Evolutionary conservation across 2,888 invertebrate genomes (phyloP).

Genomic region (Drosophila infuscata): DNA sequence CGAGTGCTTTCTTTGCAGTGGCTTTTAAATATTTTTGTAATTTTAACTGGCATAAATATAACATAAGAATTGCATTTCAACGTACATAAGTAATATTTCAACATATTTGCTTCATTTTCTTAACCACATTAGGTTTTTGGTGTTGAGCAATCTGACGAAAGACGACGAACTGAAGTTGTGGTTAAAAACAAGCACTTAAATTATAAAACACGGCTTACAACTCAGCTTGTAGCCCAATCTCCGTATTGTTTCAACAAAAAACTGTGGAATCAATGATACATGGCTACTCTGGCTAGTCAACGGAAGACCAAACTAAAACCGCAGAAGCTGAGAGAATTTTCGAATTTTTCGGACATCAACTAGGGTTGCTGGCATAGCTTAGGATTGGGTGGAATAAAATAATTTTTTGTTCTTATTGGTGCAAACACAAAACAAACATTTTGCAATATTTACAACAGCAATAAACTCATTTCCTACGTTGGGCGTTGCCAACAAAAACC

Average conservation of each 20-base stretch:
- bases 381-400: slow-evolving; percentile 20
- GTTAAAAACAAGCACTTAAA: slow-evolving; percentile 46
- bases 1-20: not conserved
- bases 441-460: slow-evolving; percentile 68
- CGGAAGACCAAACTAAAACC: slow-evolving; percentile 43
- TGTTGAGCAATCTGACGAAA: slow-evolving; percentile 25
- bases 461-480: slow-evolving; percentile 65
- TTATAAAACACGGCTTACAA: slow-evolving; percentile 31
- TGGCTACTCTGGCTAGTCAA: slow-evolving; percentile 29
- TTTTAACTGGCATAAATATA: not conserved
- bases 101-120: slow-evolving; percentile 1
- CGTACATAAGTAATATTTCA: not conserved
- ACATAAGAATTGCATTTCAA: not conserved
- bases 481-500: slow-evolving; percentile 15
- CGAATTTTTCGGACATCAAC: slow-evolving; percentile 60
- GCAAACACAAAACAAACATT: slow-evolving; percentile 54
- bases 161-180: slow-evolving; percentile 30
- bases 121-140: slow-evolving; percentile 1
- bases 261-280: slow-evolving; percentile 48
- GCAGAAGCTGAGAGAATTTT: slow-evolving; percentile 67
- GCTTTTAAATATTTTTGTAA: not conserved
- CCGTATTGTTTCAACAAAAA: slow-evolving; percentile 9
- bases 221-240: slow-evolving; percentile 11
- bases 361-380: slow-evolving; percentile 31
- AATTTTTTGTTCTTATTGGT: slow-evolving; percentile 4